Base-by-base conservation (phyloP, 2,113 vertebrate genomes). In the Mus musculus region DNA sequence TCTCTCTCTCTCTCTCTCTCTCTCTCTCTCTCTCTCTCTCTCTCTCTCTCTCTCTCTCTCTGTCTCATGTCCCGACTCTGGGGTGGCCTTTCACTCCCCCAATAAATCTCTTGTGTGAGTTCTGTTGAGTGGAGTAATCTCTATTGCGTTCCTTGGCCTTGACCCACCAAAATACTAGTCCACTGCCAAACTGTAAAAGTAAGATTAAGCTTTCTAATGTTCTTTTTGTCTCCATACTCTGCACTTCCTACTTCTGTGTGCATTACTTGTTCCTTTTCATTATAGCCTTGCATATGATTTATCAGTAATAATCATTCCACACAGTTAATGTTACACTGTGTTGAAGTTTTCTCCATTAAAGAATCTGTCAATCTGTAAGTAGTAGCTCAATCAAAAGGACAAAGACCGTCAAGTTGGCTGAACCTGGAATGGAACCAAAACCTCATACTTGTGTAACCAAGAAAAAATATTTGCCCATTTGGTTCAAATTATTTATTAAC, bases 311-410 rank as follows among this genome's bases (percentile, higher is more conserved):
- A 46, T 11, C 39, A 46, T 76, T 76, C 11, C 39, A 46, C 7
- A 2, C 1, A 46, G 24, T 26, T 75, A 46, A 46, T 75, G 39
- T 26, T 42, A 46, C 13, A 75, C 20, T 42, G 17, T 22, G 19
- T 73, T 7, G 36, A 39, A 73, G 13, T 73, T 73, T 73, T 20
- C 72, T 73, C 17, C 42, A 46, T 46, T 22, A 13, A 76, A 76
- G 73, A 7, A 46, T 75, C 87, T 46, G 75, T 9, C 36, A 36
- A 87, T 81, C 42, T n/a, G 2, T 56, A 28, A 52, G 46, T 90
- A 63, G 61, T 61, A 95, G 42, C n/a, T 81, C 67, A 89, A 87
- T 9, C 49, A 87, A 81, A 92, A 54, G 86, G 7, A 87, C 16
- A 92, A 92, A 95, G 20, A 16, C 49, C 87, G 63, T 8, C 5